phyloP scores from a whole-genome alignment of 1,140 invertebrate genomes.

The Aphis gossypii region DNA sequence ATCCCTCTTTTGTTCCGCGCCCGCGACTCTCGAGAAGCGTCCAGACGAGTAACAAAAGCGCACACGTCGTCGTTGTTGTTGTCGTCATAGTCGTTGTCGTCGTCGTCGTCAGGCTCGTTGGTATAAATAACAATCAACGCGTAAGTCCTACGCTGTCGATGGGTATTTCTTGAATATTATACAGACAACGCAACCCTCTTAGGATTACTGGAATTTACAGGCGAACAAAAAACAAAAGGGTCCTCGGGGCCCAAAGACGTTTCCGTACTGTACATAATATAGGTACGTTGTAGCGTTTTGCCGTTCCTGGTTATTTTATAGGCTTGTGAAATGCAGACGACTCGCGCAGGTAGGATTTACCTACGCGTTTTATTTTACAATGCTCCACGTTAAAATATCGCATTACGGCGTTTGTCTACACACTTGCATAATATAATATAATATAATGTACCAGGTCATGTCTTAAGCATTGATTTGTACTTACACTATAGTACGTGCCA shows the following conservation, averaged over 20 bases:
- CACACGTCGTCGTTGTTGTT: neutral
- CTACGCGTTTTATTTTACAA: no score
- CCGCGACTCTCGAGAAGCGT: neutral
- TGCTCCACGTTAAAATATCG: no score
- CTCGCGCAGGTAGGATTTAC: no score
- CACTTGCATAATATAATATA: no score
- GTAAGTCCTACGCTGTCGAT: neutral
- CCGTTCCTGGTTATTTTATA: no score
- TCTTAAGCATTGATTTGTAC: no score
- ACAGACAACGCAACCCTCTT: neutral
- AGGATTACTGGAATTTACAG: neutral
- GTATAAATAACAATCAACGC: neutral
- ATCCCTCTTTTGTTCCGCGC: constrained; percentile 38
- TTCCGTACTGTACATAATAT: neutral
- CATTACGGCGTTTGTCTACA: no score
- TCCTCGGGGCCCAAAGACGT: neutral
- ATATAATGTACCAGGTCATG: no score
- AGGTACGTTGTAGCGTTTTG: no score
- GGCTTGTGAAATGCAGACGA: no score
- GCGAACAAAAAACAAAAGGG: neutral
- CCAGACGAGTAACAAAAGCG: constrained; percentile 19
- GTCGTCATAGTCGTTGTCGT: neutral
- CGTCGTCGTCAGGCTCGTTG: neutral
- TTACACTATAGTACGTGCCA: no score
- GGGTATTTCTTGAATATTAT: neutral